Conservation (phyloP, 2,888 invertebrate species). For the Dermolepida albohirtum region DNA sequence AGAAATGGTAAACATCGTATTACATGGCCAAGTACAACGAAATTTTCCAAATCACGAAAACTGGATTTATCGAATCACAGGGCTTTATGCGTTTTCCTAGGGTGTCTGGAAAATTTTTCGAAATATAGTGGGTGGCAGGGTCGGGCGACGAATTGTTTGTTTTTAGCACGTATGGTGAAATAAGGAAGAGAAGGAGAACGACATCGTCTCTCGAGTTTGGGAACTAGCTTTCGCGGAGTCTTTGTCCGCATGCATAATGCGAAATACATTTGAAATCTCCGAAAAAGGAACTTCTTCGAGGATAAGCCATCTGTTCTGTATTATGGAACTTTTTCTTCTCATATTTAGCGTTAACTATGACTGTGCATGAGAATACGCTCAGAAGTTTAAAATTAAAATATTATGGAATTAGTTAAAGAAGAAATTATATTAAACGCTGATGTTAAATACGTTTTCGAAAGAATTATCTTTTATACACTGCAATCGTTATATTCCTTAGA, state of each 20-base stretch:
- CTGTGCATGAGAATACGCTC: no score
- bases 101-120: neutral
- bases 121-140: neutral
- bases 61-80: neutral
- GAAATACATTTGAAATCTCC: constrained; percentile 2
- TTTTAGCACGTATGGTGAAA: no score
- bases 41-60: constrained; percentile 5
- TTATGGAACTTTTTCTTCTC: no score
- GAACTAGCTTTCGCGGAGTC: constrained; percentile 8
- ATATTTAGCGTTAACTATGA: no score
- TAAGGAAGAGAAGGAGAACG: neutral
- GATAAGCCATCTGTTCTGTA: neutral
- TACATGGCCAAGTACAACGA: no score
- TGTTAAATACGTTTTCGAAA: no score
- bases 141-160: neutral
- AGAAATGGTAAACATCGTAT: neutral
- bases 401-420: no score
- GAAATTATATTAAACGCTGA: no score
- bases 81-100: no score
- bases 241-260: constrained; percentile 13
- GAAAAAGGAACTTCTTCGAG: neutral
- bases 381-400: no score
- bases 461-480: no score
- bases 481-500: no score
- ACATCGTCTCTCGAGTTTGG: neutral